A percentile compares a stretch with the other conserved stretches of the same genome.
Conservation (phyloP, 2,888 invertebrate genomes). For the Ommatoiulus sabulosus region DNA sequence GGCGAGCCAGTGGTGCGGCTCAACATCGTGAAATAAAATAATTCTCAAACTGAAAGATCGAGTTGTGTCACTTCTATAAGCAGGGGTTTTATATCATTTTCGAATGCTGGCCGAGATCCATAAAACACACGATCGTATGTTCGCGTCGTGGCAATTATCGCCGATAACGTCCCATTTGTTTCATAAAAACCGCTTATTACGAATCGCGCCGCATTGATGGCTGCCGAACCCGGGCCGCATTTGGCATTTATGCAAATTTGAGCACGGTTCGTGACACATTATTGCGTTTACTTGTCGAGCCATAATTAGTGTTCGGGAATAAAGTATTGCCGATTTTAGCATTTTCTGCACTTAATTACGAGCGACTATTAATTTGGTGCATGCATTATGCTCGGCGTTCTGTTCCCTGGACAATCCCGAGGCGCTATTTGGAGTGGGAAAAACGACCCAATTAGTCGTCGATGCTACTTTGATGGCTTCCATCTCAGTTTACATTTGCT, state of each 20-base stretch:
- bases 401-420: background rate
- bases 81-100: no score
- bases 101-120: no score
- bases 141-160: background rate
- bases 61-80: no score
- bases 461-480: slow-evolving; percentile 15
- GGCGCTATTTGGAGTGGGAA: background rate
- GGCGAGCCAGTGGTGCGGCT: no score
- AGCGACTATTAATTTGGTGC: background rate
- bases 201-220: background rate
- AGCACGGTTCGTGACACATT: slow-evolving; percentile 8
- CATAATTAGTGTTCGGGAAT: slow-evolving; percentile 25
- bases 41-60: no score
- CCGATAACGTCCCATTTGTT: background rate
- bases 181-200: background rate
- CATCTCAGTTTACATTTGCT: slow-evolving; percentile 30
- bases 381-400: background rate
- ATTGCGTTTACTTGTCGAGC: background rate
- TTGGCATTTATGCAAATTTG: slow-evolving; percentile 39
- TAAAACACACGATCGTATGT: no score
- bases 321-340: slow-evolving; percentile 39
- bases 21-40: no score
- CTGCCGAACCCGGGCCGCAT: background rate
- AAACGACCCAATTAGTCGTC: slow-evolving; percentile 37
- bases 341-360: slow-evolving; percentile 42